Conservation (phyloP, 2,113 vertebrate species). For the Craseonycteris thonglongyai region DNA sequence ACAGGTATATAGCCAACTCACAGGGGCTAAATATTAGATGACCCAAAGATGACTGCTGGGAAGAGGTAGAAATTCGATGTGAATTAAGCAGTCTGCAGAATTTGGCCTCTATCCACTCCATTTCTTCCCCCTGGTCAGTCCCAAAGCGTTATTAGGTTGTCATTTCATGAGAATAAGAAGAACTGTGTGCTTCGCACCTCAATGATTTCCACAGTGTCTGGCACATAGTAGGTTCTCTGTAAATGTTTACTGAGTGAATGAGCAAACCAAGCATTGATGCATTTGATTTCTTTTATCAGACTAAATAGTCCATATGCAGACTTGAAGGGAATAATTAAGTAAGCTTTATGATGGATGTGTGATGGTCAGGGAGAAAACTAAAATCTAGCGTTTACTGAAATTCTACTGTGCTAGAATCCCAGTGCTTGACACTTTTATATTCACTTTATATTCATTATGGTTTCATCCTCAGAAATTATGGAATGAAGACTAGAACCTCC, state of each 20-base stretch:
- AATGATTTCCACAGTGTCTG: neutral
- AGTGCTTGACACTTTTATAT: neutral
- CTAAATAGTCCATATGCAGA: neutral
- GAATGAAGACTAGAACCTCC: neutral
- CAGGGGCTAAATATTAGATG: neutral
- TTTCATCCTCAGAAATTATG: neutral
- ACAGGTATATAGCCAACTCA: neutral
- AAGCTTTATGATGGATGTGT: neutral
- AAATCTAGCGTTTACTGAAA: neutral
- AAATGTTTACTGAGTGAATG: neutral
- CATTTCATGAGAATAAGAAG: neutral
- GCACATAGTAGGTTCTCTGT: neutral
- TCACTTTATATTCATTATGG: neutral
- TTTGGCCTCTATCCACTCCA: neutral
- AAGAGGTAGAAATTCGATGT: neutral
- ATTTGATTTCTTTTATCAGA: neutral
- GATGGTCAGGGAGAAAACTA: neutral
- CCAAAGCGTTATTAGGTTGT: neutral
- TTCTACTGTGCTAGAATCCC: neutral
- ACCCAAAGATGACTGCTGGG: neutral
- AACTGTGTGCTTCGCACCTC: neutral
- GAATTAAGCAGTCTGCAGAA: neutral
- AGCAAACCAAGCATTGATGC: fast-evolving
- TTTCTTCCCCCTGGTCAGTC: neutral
- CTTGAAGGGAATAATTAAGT: neutral